Conservation (phyloP, 2,113 vertebrate genomes). For the Tragulus kanchil region DNA sequence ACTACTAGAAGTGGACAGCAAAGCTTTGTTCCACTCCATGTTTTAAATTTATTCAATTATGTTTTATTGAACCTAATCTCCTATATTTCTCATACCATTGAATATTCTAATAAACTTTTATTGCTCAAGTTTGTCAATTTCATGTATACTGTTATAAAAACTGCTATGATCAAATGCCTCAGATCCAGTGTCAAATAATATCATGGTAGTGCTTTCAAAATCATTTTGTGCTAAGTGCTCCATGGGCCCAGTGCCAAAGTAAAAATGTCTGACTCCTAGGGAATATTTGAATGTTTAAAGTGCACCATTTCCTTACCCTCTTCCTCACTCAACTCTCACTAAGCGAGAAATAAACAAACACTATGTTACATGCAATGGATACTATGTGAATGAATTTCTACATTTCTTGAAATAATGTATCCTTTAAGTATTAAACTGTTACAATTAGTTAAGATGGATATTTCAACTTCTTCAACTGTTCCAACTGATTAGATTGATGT, state of each 20-base stretch:
- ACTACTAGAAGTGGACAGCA: background rate
- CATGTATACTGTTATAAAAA: background rate
- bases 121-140: background rate
- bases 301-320: background rate
- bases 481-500: background rate
- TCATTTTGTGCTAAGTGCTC: constrained; percentile 9
- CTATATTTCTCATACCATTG: background rate
- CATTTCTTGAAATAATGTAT: constrained; percentile 1
- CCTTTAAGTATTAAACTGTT: background rate
- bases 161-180: background rate
- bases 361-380: background rate
- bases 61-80: background rate
- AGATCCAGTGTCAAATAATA: background rate
- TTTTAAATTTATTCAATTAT: background rate
- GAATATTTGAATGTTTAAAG: background rate
- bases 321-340: background rate
- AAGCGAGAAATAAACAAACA: constrained; percentile 38
- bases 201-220: background rate
- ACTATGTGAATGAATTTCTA: background rate
- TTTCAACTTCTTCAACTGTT: background rate
- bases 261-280: background rate
- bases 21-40: background rate
- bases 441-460: background rate
- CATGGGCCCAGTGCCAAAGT: background rate
- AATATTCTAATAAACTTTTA: constrained; percentile 4